Base-by-base conservation (phyloP, 2,888 invertebrate genomes). In the Diloba caeruleocephala region DNA sequence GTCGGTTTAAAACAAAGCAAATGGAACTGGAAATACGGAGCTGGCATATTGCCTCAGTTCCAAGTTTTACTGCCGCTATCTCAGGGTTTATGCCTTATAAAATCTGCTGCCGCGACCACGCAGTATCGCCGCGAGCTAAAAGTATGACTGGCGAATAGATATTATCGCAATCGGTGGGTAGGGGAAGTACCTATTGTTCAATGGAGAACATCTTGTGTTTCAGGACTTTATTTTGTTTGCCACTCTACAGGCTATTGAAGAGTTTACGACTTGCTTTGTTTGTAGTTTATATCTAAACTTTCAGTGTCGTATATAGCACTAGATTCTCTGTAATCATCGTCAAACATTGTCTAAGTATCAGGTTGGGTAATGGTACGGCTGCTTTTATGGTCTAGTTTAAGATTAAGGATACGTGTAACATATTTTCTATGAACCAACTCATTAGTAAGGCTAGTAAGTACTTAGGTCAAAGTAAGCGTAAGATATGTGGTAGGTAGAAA, bases 41-140 rank as follows among this genome's bases (percentile, higher is more conserved):
- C 84, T 87, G 88, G 88, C 88, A 85, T 89, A 89, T 87, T 88
- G 89, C 89, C 86, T 85, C 87, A 79, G 84, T 85, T 84, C 80
- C 85, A 79, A 84, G 82, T 88, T 89, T 89, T 89, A 89, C 85
- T 81, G 84, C 82, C 84, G 86, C 87, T 89, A 88, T 87, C 86
- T 85, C 84, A 77, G 81, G 81, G 81, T 90, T 90, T 89, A 90
- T 89, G 89, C 86, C 85, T 87, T 88, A 89, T 89, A 88, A 89
- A 90, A 88, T 83, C 83, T 86, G 80, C 78, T 80, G 78, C 81
- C 74, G 79, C 81, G 82, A 76, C 86, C 84, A 81, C 81, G 79
- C 76, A 68, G 74, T 80, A 81, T 72, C 62, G 77, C 80, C 78
- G 74, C 74, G 67, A 76, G 79, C 78, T 81, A 84, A 84, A 87